phyloP scores from a whole-genome alignment of 2,113 vertebrate genomes.

The Orientallactaga bullata region DNA sequence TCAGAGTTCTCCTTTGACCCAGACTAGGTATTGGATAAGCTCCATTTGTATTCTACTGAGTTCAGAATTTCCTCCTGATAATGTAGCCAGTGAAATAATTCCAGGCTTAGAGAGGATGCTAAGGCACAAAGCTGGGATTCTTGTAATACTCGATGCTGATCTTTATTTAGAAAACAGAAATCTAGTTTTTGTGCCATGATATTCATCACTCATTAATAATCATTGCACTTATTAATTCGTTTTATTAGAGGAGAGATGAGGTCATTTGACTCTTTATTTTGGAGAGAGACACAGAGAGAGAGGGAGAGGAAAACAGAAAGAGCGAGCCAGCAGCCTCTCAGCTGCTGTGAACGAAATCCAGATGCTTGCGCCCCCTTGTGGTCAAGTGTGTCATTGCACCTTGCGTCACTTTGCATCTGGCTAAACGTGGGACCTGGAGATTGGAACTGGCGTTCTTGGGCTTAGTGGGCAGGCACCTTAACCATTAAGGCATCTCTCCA shows the following conservation, averaged over 20 bases:
- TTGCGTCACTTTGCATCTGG: too few species aligned
- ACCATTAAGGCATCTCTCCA: too few species aligned
- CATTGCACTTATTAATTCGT: not conserved
- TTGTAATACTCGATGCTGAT: not conserved
- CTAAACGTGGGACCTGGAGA: too few species aligned
- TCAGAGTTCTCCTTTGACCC: conserved; percentile 14
- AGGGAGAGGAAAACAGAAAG: too few species aligned
- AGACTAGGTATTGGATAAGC: not conserved
- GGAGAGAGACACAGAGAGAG: too few species aligned
- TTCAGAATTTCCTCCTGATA: not conserved
- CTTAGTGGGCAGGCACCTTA: too few species aligned
- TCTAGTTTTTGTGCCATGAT: conserved; percentile 15
- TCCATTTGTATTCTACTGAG: not conserved
- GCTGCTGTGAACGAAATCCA: too few species aligned
- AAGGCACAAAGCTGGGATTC: not conserved
- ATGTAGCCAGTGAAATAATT: not conserved
- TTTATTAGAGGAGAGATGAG: not conserved
- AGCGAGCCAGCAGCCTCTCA: too few species aligned
- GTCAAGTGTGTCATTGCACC: too few species aligned
- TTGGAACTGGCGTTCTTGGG: too few species aligned
- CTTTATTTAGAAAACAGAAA: conserved; percentile 11
- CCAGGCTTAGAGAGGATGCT: not conserved
- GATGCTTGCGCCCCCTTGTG: too few species aligned
- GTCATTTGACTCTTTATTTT: not conserved
- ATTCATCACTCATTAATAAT: not conserved